Percentiles rank a stretch among this genome's conserved stretches.
Conservation (phyloP, 2,113 vertebrate genomes). For the Spilogale gracilis region DNA sequence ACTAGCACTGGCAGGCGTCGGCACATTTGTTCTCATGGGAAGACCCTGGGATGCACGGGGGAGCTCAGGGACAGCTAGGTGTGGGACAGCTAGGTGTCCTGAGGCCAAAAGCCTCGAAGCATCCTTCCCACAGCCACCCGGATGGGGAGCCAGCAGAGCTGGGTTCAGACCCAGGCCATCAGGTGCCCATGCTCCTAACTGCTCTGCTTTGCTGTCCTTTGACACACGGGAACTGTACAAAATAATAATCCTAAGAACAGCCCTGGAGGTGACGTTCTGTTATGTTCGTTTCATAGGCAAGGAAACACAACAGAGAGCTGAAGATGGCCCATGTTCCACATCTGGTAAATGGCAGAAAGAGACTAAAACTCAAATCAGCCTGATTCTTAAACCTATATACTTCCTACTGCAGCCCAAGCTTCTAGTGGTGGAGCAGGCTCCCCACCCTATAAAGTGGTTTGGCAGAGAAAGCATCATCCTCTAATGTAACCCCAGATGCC, state of each 20-base stretch:
- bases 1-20: not conserved
- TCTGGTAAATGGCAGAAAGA: not conserved
- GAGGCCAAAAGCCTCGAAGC: rapidly evolving
- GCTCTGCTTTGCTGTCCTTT: not conserved
- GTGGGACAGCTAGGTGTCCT: not conserved
- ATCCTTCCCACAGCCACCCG: rapidly evolving
- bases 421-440: rapidly evolving
- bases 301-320: not conserved
- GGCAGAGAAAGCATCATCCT: not conserved
- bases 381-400: not conserved
- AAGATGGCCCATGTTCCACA: not conserved
- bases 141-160: rapidly evolving
- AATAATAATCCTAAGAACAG: not conserved
- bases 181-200: rapidly evolving
- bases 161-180: rapidly evolving
- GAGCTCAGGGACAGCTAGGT: not conserved
- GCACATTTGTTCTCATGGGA: rapidly evolving
- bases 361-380: not conserved
- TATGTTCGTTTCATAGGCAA: not conserved
- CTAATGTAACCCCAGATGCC: not conserved
- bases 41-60: not conserved
- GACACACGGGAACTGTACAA: not conserved
- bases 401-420: not conserved
- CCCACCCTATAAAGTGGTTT: rapidly evolving
- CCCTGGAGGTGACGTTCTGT: rapidly evolving